phyloP scores from a whole-genome alignment of 1,140 invertebrate species.

The Potamilus streckersoni region DNA sequence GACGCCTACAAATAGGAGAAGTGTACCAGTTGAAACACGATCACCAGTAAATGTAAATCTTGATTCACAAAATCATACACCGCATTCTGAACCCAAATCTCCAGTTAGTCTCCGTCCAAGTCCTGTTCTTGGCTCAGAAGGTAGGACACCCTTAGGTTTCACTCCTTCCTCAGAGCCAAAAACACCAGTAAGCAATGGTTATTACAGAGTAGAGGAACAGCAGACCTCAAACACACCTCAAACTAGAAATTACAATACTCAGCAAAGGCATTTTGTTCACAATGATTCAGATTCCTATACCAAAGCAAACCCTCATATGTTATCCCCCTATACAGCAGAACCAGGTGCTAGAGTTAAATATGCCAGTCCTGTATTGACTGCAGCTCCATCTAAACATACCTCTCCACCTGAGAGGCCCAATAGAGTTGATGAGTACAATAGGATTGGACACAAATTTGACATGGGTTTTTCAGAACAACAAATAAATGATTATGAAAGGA shows the following conservation, averaged over 20 bases:
- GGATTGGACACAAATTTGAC: background rate
- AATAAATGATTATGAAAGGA: background rate
- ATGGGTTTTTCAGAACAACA: conserved; percentile 3
- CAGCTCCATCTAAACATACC: conserved; percentile 5
- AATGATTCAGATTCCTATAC: background rate
- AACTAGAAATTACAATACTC: conserved; percentile 10
- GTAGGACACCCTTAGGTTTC: conserved; percentile 15
- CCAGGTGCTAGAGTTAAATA: conserved; percentile 9
- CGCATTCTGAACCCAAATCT: conserved; percentile 8
- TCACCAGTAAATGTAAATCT: background rate
- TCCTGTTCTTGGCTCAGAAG: conserved; percentile 11
- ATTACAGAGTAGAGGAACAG: conserved; percentile 9
- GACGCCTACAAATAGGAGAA: conserved; percentile 16
- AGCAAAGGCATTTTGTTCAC: conserved; percentile 11
- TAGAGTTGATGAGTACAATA: conserved; percentile 5
- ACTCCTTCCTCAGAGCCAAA: conserved; percentile 22
- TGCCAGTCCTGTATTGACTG: conserved; percentile 19
- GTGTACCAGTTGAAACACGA: conserved; percentile 10
- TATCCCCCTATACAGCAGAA: conserved; percentile 9
- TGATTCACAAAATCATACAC: background rate
- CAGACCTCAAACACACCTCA: conserved; percentile 1
- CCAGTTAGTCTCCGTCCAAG: conserved; percentile 6
- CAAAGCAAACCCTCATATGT: background rate
- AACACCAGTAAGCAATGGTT: conserved; percentile 9
- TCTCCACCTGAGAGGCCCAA: background rate